Evolutionary conservation across 2,113 vertebrate species (phyloP).

Genomic region (Ceyx cyanopectus): DNA sequence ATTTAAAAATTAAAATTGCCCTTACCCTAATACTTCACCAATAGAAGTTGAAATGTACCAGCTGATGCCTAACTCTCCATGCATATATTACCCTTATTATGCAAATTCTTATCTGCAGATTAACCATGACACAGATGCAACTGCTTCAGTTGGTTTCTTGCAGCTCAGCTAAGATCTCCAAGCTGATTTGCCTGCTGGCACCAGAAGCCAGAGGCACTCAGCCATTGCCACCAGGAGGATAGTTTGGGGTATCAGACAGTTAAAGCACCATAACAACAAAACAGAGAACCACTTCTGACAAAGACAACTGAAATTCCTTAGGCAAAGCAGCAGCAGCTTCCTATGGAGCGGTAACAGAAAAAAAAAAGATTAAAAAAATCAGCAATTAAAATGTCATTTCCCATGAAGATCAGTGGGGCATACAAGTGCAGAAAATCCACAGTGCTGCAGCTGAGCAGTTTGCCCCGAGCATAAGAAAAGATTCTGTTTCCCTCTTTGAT

Average conservation of each 20-base stretch:
- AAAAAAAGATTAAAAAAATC: fast-evolving
- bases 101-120: background rate
- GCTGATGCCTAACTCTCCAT: background rate
- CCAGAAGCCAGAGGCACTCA: background rate
- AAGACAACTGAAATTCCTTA: background rate
- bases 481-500: background rate
- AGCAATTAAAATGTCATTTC: background rate
- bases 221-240: background rate
- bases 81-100: background rate
- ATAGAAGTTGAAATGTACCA: background rate
- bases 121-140: background rate
- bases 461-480: background rate
- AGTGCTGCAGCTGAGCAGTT: background rate
- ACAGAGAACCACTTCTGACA: background rate
- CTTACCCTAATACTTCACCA: background rate
- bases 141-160: background rate
- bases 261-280: background rate
- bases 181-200: background rate
- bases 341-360: background rate
- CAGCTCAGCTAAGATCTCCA: background rate
- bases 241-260: fast-evolving
- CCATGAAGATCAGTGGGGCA: background rate
- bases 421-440: background rate
- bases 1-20: background rate
- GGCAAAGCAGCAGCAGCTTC: background rate